Conservation (phyloP, 2,797 vertebrate genomes). For the Leuciscus waleckii region DNA sequence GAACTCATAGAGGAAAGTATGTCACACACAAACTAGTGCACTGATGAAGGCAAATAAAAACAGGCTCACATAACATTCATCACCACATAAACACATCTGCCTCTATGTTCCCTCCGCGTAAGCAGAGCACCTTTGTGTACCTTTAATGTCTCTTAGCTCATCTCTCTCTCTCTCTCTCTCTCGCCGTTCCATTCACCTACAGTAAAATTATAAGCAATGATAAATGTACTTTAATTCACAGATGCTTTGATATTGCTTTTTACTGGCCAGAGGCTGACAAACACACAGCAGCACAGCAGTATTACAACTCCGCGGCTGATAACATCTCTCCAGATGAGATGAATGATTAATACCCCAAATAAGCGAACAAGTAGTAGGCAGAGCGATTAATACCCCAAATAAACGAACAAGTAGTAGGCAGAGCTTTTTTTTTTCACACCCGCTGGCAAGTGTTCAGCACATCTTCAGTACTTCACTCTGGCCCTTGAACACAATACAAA, state of each 20-base stretch:
- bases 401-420: conserved; percentile 44
- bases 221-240: conserved; percentile 50
- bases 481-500: conserved; percentile 49
- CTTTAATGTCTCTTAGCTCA: conserved; percentile 29
- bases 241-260: conserved; percentile 50
- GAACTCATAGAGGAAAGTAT: conserved; percentile 36
- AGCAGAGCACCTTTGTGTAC: conserved; percentile 29
- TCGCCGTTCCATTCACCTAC: conserved; percentile 19
- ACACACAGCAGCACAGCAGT: conserved; percentile 42
- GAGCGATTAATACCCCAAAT: conserved; percentile 47
- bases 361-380: conserved; percentile 44
- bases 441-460: conserved; percentile 24
- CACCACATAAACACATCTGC: conserved; percentile 38
- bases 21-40: conserved; percentile 42
- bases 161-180: conserved; percentile 18
- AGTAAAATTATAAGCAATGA: conserved; percentile 45
- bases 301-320: conserved; percentile 33
- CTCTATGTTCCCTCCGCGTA: background rate
- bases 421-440: background rate
- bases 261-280: conserved; percentile 45
- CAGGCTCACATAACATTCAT: conserved; percentile 33
- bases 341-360: conserved; percentile 53
- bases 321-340: conserved; percentile 43
- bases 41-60: conserved; percentile 44
- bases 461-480: conserved; percentile 39